Evolutionary conservation across 2,113 vertebrate genomes (phyloP), one percentile per base, ranked within the genome.

Genomic region (Hippocampus mohnikei): DNA sequence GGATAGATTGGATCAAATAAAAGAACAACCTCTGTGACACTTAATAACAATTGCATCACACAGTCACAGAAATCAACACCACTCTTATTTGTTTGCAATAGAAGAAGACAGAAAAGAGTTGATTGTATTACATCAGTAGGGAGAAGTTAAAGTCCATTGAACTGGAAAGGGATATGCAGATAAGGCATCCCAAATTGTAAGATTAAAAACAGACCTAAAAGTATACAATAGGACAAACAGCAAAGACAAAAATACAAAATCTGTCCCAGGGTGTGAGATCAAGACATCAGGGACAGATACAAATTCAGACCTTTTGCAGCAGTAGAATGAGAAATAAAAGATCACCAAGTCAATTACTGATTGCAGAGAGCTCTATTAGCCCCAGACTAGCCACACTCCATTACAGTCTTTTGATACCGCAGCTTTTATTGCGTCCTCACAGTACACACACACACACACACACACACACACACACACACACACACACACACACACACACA

Each of bases 321-420:
- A 41, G 60, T 21, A 70, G 72, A 2, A 72, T 50, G 56, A 60
- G 21, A 66, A 67, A 63, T 76, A 79, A 83, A 87, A 80, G 73
- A 86, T 83, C 77, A 82, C 53, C 85, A 78, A 75, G 82, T 88
- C 82, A 84, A 86, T 84, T 69, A 83, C 84, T 85, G 89, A 88
- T 89, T 82, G 84, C 85, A 85, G 70, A 83, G 83, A 83, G 87
- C 82, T 83, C 87, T 89, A 88, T 89, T 90, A 88, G 88, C 86
- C 78, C 77, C 79, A 81, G 73, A 88, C 84, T 88, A 79, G 87
- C 88, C 81, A 75, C 82, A 79, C 81, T 89, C 86, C 88, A 90
- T 91, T 91, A 88, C 83, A 86, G 86, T 84, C 79, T 78, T 83
- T 87, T 89, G 85, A 90, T 87, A 87, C 81, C 82, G 80, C 83